Base-by-base conservation (phyloP, 30 jellyfish, hydroid and myxozoan genomes). In the Rhopilema esculentum region DNA sequence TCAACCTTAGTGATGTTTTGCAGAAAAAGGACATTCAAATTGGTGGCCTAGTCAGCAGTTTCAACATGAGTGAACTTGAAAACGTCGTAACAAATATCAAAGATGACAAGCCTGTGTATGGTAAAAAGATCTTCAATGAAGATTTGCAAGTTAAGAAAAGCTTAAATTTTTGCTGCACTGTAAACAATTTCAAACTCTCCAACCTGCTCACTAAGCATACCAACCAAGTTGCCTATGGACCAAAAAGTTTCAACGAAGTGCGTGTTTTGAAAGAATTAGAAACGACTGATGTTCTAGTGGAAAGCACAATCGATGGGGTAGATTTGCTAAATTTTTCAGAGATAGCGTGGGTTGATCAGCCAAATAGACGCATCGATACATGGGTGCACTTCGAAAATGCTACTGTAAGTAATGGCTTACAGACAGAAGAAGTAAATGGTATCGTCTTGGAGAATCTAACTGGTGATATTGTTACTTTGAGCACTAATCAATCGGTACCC, bases 291-390 rank as follows among this genome's bases (percentile, higher is more conserved):
- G 89, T 80, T 32, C 40, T 71, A 29, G 94, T 89, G 1, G 72
- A 67, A 64, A 48, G 88, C 24, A 88, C 97, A 0, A 85, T 93
- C 17, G 97, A 93, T 71, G 96, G 93, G 0, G 88, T 93, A 18
- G 97, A 93, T 68, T 40, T 93, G 63, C 88, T 89, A 7, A 49
- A 75, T 24, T 61, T 86, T 12, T 57, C 80, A 1, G 79, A 33
- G 27, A 66, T 57, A 86, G 85, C 52, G 0, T 66, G 53, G 22
- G 26, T 30, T 31, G 30, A 17, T 20, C 40, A 30, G 12, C 20
- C 27, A 18, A 24, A 53, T 61, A 48, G 24, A 27, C 69, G 27
- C 30, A 72, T 67, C 22, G 75, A 48, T 27, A 1, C 69, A 66
- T 22, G 32, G 26, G 28, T 28, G 48, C 20, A 22, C 29, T 63